Percentiles rank a stretch among this genome's conserved stretches.
These are phyloP conservation scores for Trichechus manatus DNA, from an alignment of 2,113 vertebrate species.

Conservation along the genomic window DNA sequence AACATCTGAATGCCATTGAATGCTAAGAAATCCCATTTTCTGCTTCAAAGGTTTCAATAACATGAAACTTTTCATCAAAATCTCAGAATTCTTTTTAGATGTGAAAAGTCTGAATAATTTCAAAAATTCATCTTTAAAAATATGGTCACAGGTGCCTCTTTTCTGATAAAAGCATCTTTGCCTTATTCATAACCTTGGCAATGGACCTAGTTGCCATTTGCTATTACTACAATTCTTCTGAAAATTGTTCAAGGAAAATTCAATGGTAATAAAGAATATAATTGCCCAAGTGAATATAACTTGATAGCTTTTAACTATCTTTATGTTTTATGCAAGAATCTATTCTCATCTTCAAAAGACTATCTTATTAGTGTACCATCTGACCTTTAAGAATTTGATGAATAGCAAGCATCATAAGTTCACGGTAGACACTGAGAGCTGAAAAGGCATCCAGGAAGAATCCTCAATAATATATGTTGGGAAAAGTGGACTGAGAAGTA, in stretches of 20 bases:
- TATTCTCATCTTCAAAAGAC: slow-evolving; percentile 22
- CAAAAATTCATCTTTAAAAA: slow-evolving; percentile 68
- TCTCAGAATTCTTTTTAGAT: slow-evolving; percentile 11
- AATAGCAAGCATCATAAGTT: background rate
- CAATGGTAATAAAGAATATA: slow-evolving; percentile 46
- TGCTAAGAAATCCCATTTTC: slow-evolving; percentile 7
- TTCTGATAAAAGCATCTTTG: slow-evolving; percentile 73
- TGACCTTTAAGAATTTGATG: slow-evolving; percentile 39
- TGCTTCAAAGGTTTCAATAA: slow-evolving; percentile 37
- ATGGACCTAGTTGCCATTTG: slow-evolving; percentile 66
- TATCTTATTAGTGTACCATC: background rate
- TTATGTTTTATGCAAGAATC: slow-evolving; percentile 34
- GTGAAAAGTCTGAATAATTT: slow-evolving; percentile 64
- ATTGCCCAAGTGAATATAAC: background rate
- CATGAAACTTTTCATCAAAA: slow-evolving; percentile 45
- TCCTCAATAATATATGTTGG: background rate
- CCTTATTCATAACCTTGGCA: slow-evolving; percentile 72
- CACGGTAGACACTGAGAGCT: background rate
- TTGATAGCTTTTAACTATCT: background rate
- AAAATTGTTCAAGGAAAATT: slow-evolving; percentile 71
- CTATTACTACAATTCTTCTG: slow-evolving; percentile 65
- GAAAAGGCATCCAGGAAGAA: background rate
- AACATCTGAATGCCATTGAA: background rate
- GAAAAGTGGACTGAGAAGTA: background rate
- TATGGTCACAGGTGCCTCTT: slow-evolving; percentile 38